phyloP scores from a whole-genome alignment of 2,888 invertebrate genomes.

The Epinotia bilunana region DNA sequence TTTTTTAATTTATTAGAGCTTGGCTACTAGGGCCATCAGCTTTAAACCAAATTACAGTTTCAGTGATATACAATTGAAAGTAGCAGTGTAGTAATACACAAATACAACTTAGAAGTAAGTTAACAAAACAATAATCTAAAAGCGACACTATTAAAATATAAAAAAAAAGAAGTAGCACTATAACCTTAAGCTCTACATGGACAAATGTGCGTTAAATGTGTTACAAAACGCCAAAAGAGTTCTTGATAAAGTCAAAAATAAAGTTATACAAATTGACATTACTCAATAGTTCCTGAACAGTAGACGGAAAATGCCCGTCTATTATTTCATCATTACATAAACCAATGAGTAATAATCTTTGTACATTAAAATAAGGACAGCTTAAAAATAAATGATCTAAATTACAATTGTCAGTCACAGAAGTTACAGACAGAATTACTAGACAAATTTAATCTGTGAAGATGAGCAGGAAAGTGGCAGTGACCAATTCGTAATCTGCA shows the following conservation, averaged over 20 bases:
- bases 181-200: too few species aligned
- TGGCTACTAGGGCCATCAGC: too few species aligned
- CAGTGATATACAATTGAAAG: too few species aligned
- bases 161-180: too few species aligned
- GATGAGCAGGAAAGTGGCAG: background rate
- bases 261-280: background rate
- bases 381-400: background rate
- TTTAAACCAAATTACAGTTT: too few species aligned
- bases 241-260: background rate
- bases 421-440: background rate
- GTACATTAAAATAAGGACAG: background rate
- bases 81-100: too few species aligned
- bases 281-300: background rate
- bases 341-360: background rate
- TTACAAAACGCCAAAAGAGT: background rate
- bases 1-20: too few species aligned
- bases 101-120: too few species aligned
- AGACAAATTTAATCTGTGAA: background rate
- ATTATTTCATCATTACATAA: background rate
- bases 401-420: background rate
- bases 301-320: background rate
- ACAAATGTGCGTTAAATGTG: too few species aligned
- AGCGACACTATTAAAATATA: too few species aligned
- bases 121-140: too few species aligned
- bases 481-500: background rate